A percentile compares a stretch with the other conserved stretches of the same genome.
Evolutionary conservation across 2,113 vertebrate species (phyloP).

Genomic region (Sorex fumeus): DNA sequence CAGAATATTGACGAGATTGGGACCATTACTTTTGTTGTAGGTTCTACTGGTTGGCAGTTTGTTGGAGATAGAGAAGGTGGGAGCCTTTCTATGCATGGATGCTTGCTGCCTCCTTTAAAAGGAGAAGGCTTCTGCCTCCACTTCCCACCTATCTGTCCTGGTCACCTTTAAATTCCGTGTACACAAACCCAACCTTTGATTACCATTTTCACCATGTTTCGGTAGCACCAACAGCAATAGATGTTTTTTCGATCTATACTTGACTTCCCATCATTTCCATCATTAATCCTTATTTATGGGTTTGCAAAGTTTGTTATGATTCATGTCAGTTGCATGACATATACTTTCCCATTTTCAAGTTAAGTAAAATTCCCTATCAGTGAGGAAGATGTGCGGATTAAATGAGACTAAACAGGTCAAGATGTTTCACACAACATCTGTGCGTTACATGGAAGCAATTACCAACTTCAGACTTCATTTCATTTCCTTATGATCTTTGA

Average conservation of each 20-base stretch:
- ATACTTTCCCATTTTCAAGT: not conserved
- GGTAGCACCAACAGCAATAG: not conserved
- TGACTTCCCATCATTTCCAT: not conserved
- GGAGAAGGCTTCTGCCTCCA: too few relatives aligned
- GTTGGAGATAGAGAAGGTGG: too few relatives aligned
- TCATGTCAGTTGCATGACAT: not conserved
- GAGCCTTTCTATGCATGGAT: too few relatives aligned
- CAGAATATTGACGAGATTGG: too few relatives aligned
- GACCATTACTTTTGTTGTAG: too few relatives aligned
- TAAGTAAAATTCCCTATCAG: not conserved
- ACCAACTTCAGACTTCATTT: fast-evolving
- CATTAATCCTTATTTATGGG: not conserved
- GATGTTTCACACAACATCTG: too few relatives aligned
- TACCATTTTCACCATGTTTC: not conserved
- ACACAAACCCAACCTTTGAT: not conserved
- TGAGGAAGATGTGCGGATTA: not conserved
- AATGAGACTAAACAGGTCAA: not conserved
- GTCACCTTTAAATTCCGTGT: too few relatives aligned
- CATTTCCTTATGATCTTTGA: not conserved
- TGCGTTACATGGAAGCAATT: fast-evolving
- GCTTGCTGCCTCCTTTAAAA: too few relatives aligned
- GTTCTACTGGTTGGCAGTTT: too few relatives aligned
- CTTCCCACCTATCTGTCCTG: not conserved
- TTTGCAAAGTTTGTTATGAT: not conserved
- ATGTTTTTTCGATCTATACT: too few relatives aligned